These are phyloP conservation scores for Dromius quadrimaculatus DNA, from an alignment of 2,888 invertebrate species.

Conservation along the genomic window DNA sequence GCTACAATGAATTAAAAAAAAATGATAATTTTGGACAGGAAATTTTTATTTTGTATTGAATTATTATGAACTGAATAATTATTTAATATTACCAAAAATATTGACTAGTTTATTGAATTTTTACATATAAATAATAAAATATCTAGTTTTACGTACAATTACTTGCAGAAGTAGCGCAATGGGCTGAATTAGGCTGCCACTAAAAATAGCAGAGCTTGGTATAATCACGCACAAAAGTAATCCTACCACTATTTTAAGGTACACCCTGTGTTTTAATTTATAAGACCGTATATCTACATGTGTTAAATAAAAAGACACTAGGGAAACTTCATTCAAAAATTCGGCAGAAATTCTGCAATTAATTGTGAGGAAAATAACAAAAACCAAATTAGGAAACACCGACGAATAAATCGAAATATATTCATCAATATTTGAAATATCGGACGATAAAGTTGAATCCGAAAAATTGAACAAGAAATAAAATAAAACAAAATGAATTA, in stretches of 20 bases:
- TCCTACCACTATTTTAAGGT: constrained; percentile 43
- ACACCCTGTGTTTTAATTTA: neutral
- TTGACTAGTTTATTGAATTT: neutral
- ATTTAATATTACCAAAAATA: neutral
- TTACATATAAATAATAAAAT: neutral
- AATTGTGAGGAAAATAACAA: neutral
- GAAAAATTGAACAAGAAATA: constrained; percentile 5
- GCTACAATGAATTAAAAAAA: no score
- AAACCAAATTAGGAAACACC: constrained; percentile 14
- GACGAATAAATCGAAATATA: constrained; percentile 7
- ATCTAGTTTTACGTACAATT: neutral
- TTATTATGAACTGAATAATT: no score
- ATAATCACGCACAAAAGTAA: constrained; percentile 51
- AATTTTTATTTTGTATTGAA: no score
- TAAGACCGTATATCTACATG: constrained; percentile 13
- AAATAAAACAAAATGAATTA: neutral
- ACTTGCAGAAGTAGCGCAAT: neutral
- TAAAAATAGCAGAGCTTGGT: constrained; percentile 13
- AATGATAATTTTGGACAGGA: no score
- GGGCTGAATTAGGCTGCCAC: constrained; percentile 4
- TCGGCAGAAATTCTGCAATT: neutral
- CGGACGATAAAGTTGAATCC: neutral
- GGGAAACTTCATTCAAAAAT: constrained; percentile 7
- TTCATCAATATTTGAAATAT: constrained; percentile 21
- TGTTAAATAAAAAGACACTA: neutral